phyloP scores from a whole-genome alignment of 1,140 invertebrate genomes.

The Chionoecetes opilio region DNA sequence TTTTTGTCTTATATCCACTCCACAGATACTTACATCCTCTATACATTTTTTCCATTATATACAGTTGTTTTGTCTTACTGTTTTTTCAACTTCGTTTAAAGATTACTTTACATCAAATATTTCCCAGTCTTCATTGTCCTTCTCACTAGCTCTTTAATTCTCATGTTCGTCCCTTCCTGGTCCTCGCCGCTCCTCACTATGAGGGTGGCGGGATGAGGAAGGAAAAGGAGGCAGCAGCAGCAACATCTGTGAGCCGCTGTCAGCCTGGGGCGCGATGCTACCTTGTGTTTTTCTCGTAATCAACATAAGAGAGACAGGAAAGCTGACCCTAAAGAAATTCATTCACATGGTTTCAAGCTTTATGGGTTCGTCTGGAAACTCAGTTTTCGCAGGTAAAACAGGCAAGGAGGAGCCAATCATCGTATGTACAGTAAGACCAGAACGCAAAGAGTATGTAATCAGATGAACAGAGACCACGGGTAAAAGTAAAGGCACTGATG shows the following conservation, averaged over 20 bases:
- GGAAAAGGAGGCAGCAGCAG: neutral
- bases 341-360: neutral
- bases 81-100: neutral
- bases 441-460: neutral
- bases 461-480: neutral
- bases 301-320: neutral
- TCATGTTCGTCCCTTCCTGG: neutral
- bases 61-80: neutral
- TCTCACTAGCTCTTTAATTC: neutral
- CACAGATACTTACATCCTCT: neutral
- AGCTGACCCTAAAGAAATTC: neutral
- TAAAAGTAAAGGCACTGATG: neutral
- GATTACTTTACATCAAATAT: neutral
- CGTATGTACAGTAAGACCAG: neutral
- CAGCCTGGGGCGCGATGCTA: slow-evolving; percentile 11
- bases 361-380: neutral
- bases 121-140: neutral
- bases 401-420: neutral
- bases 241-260: neutral
- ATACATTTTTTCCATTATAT: neutral
- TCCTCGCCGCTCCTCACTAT: neutral
- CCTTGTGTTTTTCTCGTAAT: slow-evolving; percentile 21
- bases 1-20: too few relatives aligned
- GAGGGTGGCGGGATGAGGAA: neutral
- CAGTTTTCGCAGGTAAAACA: slow-evolving; percentile 37